These are phyloP conservation scores for Pelecanoides urinatrix DNA, from an alignment of 2,113 vertebrate genomes.

Conservation along the genomic window DNA sequence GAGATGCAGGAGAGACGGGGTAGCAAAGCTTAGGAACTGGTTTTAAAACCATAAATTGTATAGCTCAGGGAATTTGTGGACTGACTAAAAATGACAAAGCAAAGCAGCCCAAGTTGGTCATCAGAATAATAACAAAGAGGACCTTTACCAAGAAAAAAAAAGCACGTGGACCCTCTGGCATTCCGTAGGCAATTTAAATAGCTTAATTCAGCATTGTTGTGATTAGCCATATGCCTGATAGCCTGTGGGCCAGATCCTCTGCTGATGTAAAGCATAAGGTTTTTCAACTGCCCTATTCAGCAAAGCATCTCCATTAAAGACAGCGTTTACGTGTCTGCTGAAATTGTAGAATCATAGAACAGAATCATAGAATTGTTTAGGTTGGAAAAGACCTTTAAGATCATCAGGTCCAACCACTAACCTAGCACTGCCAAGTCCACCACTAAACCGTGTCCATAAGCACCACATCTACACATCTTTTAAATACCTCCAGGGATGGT, in stretches of 20 bases:
- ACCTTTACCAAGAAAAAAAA: conserved; percentile 3
- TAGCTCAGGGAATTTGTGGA: conserved; percentile 67
- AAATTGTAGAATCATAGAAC: neutral
- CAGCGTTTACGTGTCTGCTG: neutral
- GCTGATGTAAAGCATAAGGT: neutral
- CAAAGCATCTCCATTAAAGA: neutral
- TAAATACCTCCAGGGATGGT: no score
- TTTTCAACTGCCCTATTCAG: neutral
- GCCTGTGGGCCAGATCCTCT: conserved; percentile 21
- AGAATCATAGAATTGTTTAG: neutral
- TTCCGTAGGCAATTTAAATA: conserved; percentile 52
- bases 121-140: conserved; percentile 55
- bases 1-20: conserved; percentile 65
- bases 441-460: no score
- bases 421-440: no score
- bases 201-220: conserved; percentile 55
- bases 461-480: no score
- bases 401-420: no score
- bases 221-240: conserved; percentile 38
- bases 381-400: no score
- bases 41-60: conserved; percentile 71
- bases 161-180: conserved; percentile 10
- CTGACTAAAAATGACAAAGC: conserved; percentile 68
- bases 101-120: conserved; percentile 60
- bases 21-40: conserved; percentile 61